These are phyloP conservation scores for Otis tarda DNA, from an alignment of 2,113 vertebrate genomes.

Conservation along the genomic window DNA sequence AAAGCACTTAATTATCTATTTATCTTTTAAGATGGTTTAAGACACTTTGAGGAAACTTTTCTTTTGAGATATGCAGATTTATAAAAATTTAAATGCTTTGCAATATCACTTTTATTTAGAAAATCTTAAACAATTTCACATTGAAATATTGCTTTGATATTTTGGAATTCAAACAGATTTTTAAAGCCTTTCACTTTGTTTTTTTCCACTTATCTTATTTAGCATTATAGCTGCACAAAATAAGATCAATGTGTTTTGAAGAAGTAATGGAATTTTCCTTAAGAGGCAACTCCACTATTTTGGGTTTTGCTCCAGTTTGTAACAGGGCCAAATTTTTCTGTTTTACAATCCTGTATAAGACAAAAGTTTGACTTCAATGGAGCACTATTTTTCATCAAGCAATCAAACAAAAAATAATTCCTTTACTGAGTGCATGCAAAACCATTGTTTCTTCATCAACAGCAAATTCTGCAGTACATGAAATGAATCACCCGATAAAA, in stretches of 20 bases:
- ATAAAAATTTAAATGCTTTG: not conserved
- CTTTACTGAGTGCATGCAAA: not conserved
- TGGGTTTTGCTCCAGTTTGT: not conserved
- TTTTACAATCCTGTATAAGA: not conserved
- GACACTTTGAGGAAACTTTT: not conserved
- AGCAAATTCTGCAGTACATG: not conserved
- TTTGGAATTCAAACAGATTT: not conserved
- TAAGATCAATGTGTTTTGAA: not conserved
- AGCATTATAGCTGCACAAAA: not conserved
- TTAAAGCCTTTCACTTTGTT: not conserved
- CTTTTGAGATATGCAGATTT: not conserved
- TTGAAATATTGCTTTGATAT: not conserved
- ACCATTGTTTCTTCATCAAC: not conserved
- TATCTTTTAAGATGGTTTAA: not conserved
- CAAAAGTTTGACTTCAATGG: not conserved
- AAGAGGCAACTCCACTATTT: not conserved
- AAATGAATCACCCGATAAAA: not conserved
- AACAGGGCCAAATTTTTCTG: not conserved
- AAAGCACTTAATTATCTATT: not conserved
- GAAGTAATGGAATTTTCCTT: slow-evolving; percentile 8
- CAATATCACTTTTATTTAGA: not conserved
- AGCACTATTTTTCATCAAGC: not conserved
- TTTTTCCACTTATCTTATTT: not conserved
- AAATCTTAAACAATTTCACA: not conserved
- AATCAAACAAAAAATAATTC: not conserved